phyloP scores from a whole-genome alignment of 1,140 invertebrate species.

The Agraylea sexmaculata region DNA sequence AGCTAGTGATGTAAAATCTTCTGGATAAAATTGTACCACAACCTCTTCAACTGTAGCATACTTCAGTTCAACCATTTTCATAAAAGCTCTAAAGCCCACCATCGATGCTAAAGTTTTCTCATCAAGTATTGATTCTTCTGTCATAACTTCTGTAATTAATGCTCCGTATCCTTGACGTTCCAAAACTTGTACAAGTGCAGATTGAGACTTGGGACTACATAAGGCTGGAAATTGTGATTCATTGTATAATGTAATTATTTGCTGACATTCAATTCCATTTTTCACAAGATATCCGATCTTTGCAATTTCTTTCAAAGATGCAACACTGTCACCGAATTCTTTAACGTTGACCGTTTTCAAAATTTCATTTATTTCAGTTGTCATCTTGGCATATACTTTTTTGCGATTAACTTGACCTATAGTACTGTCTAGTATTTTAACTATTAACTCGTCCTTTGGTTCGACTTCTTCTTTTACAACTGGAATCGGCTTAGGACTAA shows the following conservation, averaged over 20 bases:
- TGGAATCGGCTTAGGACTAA: constrained; percentile 50
- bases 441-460: constrained; percentile 42
- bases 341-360: constrained; percentile 59
- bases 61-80: constrained; percentile 70
- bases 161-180: constrained; percentile 68
- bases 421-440: constrained; percentile 43
- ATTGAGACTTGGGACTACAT: constrained; percentile 63
- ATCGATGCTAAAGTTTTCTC: constrained; percentile 62
- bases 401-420: constrained; percentile 46
- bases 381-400: constrained; percentile 43
- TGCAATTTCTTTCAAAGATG: constrained; percentile 64
- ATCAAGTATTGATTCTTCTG: constrained; percentile 60
- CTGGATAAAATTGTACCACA: constrained; percentile 64
- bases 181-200: constrained; percentile 67
- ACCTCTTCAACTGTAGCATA: constrained; percentile 72
- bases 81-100: constrained; percentile 70
- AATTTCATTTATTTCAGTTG: constrained; percentile 60
- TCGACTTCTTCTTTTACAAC: constrained; percentile 44
- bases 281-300: constrained; percentile 65
- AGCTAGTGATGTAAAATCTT: constrained; percentile 65
- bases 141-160: constrained; percentile 65
- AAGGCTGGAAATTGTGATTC: constrained; percentile 67
- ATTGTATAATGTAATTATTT: constrained; percentile 66
- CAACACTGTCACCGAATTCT: constrained; percentile 68
- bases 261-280: constrained; percentile 59